These are phyloP conservation scores for Lycocorax pyrrhopterus DNA, from an alignment of 2,113 vertebrate species.

Conservation along the genomic window DNA sequence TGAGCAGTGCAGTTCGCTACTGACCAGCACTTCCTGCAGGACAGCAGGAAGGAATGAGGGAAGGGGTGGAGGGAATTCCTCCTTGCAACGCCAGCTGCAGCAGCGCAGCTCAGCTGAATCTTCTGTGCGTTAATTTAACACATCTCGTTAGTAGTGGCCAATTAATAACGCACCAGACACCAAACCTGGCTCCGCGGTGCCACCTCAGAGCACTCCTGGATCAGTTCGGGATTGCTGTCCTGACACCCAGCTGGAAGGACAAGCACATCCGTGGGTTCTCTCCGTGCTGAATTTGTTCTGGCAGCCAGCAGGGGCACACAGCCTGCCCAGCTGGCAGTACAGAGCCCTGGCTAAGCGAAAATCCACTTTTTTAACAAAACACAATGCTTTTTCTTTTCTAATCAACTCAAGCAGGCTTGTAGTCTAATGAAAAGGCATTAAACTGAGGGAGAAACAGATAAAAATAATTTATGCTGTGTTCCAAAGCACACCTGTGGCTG, in stretches of 20 bases:
- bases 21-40: neutral
- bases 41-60: neutral
- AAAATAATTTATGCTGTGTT: neutral
- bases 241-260: neutral
- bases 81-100: neutral
- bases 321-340: neutral
- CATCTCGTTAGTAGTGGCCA: neutral
- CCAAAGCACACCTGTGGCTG: neutral
- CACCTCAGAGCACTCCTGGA: neutral
- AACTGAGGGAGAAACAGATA: neutral
- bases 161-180: rapidly evolving
- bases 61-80: neutral
- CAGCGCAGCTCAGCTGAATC: neutral
- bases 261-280: neutral
- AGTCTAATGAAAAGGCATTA: neutral
- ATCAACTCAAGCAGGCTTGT: neutral
- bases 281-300: neutral
- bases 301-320: neutral
- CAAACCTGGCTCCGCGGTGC: neutral
- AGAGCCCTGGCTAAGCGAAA: neutral
- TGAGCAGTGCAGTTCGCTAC: neutral
- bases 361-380: neutral
- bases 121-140: neutral
- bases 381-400: neutral
- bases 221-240: neutral